Base-by-base conservation (phyloP, 2,888 invertebrate species). In the Gastrophysa polygoni region DNA sequence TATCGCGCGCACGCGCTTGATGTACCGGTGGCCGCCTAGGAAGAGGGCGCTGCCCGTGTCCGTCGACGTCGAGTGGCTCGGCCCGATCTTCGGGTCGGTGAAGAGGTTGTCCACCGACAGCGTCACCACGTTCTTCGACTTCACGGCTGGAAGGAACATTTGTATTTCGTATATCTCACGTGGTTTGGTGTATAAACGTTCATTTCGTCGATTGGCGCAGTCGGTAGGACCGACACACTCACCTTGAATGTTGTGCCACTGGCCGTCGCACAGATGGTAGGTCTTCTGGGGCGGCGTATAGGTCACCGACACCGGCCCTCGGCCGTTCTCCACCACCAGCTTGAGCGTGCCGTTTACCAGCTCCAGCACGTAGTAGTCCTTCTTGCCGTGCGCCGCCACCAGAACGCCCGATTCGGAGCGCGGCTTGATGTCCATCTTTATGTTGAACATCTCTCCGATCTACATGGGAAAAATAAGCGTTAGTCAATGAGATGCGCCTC, bases 231-330 rank as follows among this genome's bases (percentile, higher is more conserved):
- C n/a, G n/a, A n/a, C n/a, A 84, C 55, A 62, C 61, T 79, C 78
- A 91, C 91, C 89, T 81, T 88, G 86, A 73, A 96, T 92, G 60
- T 86, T 89, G 77, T 98, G 97, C 98, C 98, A 99, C 58, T 92
- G 86, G 50, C 98, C 98, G 81, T 99, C 96, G 78, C 98, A 99
- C 64, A 97, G 86, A 61, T 85, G 83, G 72, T 89, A 88, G 2
- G 54, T 64, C 63, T 87, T 86, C 20, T 69, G 67, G 48, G 86
- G 84, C 29, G 88, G 87, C 55, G 85, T 86, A 78, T 89, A 94
- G 18, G 86, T 87, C 1, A 94, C 90, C 1, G 88, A 87, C 71
- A 93, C 90, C 1, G 90, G 88, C 7, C 95, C 95, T 73, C 88
- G 90, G 0, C 92, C 92, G 72, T 93, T 92, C 70, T 94, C 93